Evolutionary conservation across 53 echinoderm and acorn worm genomes (phyloP), one percentile per base, ranked within the genome.

Genomic region (Crossaster papposus): DNA sequence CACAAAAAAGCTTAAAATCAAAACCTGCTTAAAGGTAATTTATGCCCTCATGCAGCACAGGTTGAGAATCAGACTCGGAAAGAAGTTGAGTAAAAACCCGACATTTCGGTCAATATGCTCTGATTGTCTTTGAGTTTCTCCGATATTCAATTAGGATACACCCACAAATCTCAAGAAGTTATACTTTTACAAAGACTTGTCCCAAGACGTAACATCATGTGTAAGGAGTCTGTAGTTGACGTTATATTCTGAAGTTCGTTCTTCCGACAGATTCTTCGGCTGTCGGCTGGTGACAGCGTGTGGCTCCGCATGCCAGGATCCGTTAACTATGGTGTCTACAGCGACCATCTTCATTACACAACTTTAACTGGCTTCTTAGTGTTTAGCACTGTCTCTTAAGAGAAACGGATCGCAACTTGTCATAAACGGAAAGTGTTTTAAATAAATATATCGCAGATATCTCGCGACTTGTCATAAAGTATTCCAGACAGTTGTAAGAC

Each of bases 321-420:
- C 14, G 90, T 83, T 3, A 85, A 51, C 36, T 93, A 68, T 54
- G 95, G 55, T 11, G 51, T 96, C 29, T 91, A 93, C 80, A 95
- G 96, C 83, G 92, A 95, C 36, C 62, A 23, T 0, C 83, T 77
- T 64, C 79, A 79, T 31, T 96, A 96, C 88, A 93, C 89, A n/a
- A 96, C 95, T 22, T 96, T 96, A 36, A 93, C 68, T 18, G 96
- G 95, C 0, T 96, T 96, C 81, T 90, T 96, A 2, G 90, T 96
- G 74, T 96, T 91, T 35, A 91, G 24, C 52, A 64, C 64, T 14
- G 20, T 64, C 50, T 54, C 29, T 14, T 80, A 80, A 34, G 36
- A 11, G 28, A 2, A 13, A 12, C 28, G 28, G 15, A 58, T 58
- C 58, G 44, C 44, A 44, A 58, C 22, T 15, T 17, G 3, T 18